Evolutionary conservation across 2,888 invertebrate species (phyloP).

Genomic region (Polyommatus iphigenia): DNA sequence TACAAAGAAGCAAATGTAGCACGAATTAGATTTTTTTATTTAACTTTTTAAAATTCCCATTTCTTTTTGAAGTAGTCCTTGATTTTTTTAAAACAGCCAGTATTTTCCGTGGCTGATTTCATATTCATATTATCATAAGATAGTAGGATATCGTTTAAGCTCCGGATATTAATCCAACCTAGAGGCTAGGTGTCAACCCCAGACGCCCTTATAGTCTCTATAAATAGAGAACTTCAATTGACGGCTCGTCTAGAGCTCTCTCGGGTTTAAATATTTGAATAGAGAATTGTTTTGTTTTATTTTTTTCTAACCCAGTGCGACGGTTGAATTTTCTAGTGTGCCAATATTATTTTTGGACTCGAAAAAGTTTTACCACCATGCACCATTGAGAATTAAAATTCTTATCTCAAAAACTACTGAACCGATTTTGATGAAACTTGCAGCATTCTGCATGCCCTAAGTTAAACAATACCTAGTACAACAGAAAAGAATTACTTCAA

Average conservation of each 20-base stretch:
- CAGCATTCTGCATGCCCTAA: no score
- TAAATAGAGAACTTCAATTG: constrained; percentile 17
- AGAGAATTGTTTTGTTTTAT: neutral
- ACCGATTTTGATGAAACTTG: no score
- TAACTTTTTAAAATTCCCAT: neutral
- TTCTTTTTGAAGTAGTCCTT: neutral
- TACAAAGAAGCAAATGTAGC: neutral
- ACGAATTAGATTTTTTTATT: neutral
- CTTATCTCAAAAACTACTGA: no score
- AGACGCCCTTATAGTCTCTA: constrained; percentile 13
- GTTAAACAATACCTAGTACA: no score
- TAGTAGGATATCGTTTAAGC: neutral
- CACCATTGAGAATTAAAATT: no score
- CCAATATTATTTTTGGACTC: neutral
- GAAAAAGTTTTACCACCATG: neutral
- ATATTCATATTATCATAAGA: constrained; percentile 20
- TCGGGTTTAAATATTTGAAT: neutral
- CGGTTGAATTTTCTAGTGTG: neutral
- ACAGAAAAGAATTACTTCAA: no score
- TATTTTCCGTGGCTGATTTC: neutral
- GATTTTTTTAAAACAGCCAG: neutral
- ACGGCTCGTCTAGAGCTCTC: constrained; percentile 7
- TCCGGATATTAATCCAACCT: constrained; percentile 28
- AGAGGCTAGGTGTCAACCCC: constrained; percentile 26
- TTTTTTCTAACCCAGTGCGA: neutral